A percentile compares a stretch with the other conserved stretches of the same genome.
Conservation (phyloP, 2,888 invertebrate species). For the Tiphia femorata region DNA sequence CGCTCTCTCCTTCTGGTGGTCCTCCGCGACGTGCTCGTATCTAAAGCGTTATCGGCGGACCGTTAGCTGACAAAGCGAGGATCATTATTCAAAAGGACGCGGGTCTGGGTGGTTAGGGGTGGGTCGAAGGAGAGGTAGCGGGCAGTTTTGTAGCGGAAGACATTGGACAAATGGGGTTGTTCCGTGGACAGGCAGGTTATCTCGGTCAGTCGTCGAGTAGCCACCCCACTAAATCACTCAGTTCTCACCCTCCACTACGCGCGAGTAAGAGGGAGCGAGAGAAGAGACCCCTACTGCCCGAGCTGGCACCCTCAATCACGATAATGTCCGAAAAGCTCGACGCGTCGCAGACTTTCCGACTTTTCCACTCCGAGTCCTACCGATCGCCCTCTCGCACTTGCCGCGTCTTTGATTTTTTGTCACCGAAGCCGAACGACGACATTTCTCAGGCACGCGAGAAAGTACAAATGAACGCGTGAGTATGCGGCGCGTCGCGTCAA, state of each 20-base stretch:
- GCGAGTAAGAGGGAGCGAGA: no score
- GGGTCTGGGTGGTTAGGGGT: no score
- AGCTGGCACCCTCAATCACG: slow-evolving; percentile 52
- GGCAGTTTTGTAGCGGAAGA: slow-evolving; percentile 67
- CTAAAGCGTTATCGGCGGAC: slow-evolving; percentile 44
- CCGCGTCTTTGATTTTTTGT: no score
- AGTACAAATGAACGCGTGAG: no score
- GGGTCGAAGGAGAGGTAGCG: no score
- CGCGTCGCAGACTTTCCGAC: slow-evolving; percentile 31
- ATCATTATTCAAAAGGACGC: slow-evolving; percentile 61
- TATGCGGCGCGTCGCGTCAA: no score
- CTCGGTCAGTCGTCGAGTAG: slow-evolving; percentile 66
- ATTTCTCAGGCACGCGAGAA: no score
- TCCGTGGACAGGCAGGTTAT: slow-evolving; percentile 67
- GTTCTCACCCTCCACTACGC: slow-evolving; percentile 52
- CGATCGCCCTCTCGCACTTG: no score
- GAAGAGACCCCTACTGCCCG: slow-evolving; percentile 43
- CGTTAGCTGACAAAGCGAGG: slow-evolving; percentile 52
- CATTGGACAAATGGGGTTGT: slow-evolving; percentile 67
- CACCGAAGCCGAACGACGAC: no score
- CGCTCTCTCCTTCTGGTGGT: no score
- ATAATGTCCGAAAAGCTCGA: slow-evolving; percentile 53
- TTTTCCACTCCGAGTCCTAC: no score
- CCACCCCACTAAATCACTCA: slow-evolving; percentile 67
- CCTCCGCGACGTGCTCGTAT: no score